A percentile compares a stretch with the other conserved stretches of the same genome.
These are phyloP conservation scores for Gambelia wislizenii DNA, from an alignment of 2,797 vertebrate genomes.

Conservation along the genomic window DNA sequence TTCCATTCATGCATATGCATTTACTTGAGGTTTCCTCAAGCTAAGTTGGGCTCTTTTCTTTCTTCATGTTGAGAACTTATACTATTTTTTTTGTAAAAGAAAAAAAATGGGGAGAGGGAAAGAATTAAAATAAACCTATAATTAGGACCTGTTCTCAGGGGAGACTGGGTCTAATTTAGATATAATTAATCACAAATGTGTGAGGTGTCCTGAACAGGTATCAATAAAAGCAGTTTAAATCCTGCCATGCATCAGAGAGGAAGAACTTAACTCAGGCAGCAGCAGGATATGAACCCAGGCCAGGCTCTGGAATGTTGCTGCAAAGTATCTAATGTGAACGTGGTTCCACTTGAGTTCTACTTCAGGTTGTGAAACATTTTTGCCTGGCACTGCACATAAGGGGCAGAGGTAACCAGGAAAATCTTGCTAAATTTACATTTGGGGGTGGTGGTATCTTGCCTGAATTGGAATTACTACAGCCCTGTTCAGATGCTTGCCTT, in stretches of 20 bases:
- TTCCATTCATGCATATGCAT: background rate
- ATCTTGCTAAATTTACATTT: too few species aligned
- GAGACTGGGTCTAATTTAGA: too few species aligned
- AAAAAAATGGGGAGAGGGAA: background rate
- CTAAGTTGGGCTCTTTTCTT: background rate
- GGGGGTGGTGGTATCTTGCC: too few species aligned
- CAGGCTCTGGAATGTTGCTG: background rate
- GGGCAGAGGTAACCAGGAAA: background rate
- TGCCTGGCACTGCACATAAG: background rate
- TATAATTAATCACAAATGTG: too few species aligned
- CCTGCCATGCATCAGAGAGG: background rate
- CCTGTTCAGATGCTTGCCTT: too few species aligned
- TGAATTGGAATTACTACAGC: too few species aligned
- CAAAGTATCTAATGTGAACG: background rate
- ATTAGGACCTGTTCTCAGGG: background rate
- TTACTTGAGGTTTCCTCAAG: background rate
- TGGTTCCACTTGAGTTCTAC: background rate
- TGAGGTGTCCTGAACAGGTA: background rate
- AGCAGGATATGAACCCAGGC: too few species aligned
- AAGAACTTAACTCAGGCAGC: background rate
- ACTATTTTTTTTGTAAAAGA: background rate
- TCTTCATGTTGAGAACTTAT: background rate
- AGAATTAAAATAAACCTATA: background rate
- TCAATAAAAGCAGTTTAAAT: background rate
- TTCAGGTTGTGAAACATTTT: background rate